A percentile compares a stretch with the other conserved stretches of the same genome.
Conservation (phyloP, 2,797 vertebrate species). For the Pagetopsis macropterus region DNA sequence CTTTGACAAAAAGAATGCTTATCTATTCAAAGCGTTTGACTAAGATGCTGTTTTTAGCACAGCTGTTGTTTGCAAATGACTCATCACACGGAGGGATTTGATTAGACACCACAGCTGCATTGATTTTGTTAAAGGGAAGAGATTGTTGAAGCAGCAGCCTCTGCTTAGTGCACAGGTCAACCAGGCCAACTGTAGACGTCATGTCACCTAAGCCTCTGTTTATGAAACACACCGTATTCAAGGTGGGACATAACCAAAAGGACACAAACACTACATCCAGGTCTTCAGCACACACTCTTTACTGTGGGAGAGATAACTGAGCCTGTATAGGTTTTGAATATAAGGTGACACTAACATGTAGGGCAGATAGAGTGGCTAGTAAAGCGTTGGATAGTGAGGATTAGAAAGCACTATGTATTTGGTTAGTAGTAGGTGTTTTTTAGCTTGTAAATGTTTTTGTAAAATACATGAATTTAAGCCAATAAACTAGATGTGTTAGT, state of each 20-base stretch:
- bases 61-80: conserved; percentile 49
- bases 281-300: conserved; percentile 37
- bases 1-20: conserved; percentile 22
- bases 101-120: conserved; percentile 22
- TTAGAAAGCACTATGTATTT: neutral
- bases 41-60: conserved; percentile 45
- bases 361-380: neutral
- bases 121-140: conserved; percentile 2
- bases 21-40: conserved; percentile 53
- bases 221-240: conserved; percentile 54
- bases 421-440: no score
- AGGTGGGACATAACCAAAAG: conserved; percentile 45
- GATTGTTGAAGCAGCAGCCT: neutral
- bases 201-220: conserved; percentile 47
- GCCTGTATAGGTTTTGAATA: conserved; percentile 3
- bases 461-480: no score
- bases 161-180: conserved; percentile 12
- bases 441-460: no score
- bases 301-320: conserved; percentile 16
- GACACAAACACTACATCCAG: conserved; percentile 45
- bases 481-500: no score
- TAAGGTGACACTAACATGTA: conserved; percentile 23
- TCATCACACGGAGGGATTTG: conserved; percentile 19
- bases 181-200: conserved; percentile 18
- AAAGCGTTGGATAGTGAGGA: neutral